Evolutionary conservation across 1,140 invertebrate genomes (phyloP), one percentile per base, ranked within the genome.

Genomic region (Eupristina koningsbergeri): DNA sequence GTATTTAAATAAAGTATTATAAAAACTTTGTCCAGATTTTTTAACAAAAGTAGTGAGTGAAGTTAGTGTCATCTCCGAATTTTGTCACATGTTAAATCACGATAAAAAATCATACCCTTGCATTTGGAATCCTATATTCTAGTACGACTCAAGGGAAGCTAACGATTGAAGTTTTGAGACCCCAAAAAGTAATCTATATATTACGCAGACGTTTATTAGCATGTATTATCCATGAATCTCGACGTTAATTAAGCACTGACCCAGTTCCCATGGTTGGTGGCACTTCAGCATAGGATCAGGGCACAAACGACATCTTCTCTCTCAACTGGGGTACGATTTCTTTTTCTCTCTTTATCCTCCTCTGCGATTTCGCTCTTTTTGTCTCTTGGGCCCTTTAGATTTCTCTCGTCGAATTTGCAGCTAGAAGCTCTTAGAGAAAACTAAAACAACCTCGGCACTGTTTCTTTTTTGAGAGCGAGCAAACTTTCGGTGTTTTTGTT

Each of bases 211-310:
- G n/a, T 78, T 79, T 79, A 69, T 79, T 73, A 71, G 50, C 64
- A 36, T 61, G 61, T 63, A 80, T 84, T 80, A 80, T 80, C 53
- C 67, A 31, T n/a, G 53, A 78, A 71, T 73, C 81, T 41, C 26
- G 64, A 41, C 50, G 77, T 84, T 84, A 80, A 84, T 84, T 80
- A 75, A 84, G 69, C 76, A 29, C 29, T 75, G 83, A 84, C 83
- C 83, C 77, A 84, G 29, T 84, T 84, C 9, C 11, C 19, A 13
- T 17, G n/a, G 26, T 50, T 41, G 29, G n/a, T 31, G 3, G 45
- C 5, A 19, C 73, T 26, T 71, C 41, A 29, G 36, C n/a, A 75
- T 13, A 34, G n/a, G 47, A 26, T n/a, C n/a, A 5, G 15, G 5
- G 29, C n/a, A 50, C 45, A 50, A 75, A 26, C n/a, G 73, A 50